Percentiles rank a stretch among this genome's conserved stretches.
Conservation (phyloP, 2,797 vertebrate genomes). For the Crenuchus spilurus region DNA sequence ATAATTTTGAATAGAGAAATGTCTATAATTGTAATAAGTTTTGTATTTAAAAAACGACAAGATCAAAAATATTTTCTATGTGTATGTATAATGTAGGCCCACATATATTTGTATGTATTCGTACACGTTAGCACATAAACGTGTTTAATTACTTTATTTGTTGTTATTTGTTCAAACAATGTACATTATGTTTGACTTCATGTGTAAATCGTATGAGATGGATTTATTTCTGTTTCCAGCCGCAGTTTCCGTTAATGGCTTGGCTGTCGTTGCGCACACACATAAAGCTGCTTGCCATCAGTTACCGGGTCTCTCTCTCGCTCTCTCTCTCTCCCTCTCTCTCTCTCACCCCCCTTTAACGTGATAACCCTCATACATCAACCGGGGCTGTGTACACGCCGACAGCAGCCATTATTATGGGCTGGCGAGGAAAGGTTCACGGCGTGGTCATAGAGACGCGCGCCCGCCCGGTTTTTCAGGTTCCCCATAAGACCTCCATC, state of each 20-base stretch:
- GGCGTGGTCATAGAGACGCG: constrained; percentile 89
- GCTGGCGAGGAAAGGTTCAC: constrained; percentile 90
- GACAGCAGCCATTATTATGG: constrained; percentile 93
- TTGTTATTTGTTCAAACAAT: neutral
- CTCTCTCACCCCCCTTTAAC: constrained; percentile 75
- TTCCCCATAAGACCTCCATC: constrained; percentile 83
- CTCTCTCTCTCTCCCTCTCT: constrained; percentile 77
- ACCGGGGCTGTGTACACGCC: constrained; percentile 83
- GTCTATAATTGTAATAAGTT: too few species aligned
- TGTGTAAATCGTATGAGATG: neutral
- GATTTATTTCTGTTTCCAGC: neutral
- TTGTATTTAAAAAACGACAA: too few species aligned
- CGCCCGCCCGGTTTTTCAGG: constrained; percentile 90
- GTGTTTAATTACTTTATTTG: neutral
- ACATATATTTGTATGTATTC: too few species aligned
- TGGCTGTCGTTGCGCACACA: neutral
- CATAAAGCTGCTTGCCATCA: constrained; percentile 59
- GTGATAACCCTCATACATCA: constrained; percentile 94
- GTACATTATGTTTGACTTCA: neutral
- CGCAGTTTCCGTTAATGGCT: neutral
- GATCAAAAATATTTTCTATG: too few species aligned
- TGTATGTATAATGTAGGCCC: too few species aligned
- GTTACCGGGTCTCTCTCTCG: constrained; percentile 76
- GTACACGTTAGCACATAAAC: too few species aligned
- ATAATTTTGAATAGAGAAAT: too few species aligned